phyloP scores from a whole-genome alignment of 2,797 vertebrate species.

The Eulemur albifrons region DNA sequence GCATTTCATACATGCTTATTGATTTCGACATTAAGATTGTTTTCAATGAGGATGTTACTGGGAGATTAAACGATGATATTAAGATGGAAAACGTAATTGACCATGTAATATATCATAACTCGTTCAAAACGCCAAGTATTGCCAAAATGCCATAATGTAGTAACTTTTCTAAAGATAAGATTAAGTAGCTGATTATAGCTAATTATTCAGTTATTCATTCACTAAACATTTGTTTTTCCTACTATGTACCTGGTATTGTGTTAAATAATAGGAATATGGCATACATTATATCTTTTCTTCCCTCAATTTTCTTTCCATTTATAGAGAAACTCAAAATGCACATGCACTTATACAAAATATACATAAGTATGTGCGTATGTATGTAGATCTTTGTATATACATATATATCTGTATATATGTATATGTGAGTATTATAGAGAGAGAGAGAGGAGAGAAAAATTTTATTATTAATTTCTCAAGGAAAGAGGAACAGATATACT shows the following conservation, averaged over 20 bases:
- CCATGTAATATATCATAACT: neutral
- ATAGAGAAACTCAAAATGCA: neutral
- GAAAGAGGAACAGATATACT: neutral
- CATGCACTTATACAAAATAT: neutral
- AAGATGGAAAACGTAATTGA: neutral
- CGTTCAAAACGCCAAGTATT: constrained; percentile 17
- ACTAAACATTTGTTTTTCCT: constrained; percentile 2
- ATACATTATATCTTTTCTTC: neutral
- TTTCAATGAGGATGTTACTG: neutral
- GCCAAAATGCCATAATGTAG: neutral
- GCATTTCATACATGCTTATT: neutral
- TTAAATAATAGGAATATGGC: neutral
- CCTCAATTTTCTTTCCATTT: neutral
- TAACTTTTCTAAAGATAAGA: neutral
- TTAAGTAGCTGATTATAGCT: neutral
- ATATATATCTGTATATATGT: neutral
- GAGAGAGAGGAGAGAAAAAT: neutral
- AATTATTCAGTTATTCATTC: constrained; percentile 2
- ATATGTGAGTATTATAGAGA: neutral
- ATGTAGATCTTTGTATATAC: neutral
- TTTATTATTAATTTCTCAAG: constrained; percentile 27
- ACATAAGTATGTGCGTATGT: neutral
- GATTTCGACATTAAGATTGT: neutral
- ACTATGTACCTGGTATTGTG: neutral
- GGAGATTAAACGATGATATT: neutral